phyloP scores from a whole-genome alignment of 2,113 vertebrate genomes.

The Caretta caretta region DNA sequence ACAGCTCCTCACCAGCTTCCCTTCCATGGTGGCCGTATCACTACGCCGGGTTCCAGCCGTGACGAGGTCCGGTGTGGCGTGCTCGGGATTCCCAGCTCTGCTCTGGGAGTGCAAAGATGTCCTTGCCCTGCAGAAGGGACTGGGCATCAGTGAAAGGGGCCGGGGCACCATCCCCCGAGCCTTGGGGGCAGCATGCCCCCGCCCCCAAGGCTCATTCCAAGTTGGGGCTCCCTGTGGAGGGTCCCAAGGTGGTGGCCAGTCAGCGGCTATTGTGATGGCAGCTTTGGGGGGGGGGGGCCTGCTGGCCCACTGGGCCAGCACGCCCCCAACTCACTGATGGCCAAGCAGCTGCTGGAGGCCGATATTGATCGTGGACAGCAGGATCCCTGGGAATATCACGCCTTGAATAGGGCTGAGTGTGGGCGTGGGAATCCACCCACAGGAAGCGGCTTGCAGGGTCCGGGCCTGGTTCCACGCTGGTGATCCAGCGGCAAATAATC shows the following conservation, averaged over 20 bases:
- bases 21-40: background rate
- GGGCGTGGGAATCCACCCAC: no score
- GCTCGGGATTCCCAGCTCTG: background rate
- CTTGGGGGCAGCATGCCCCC: background rate
- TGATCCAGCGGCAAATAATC: no score
- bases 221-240: no score
- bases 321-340: no score
- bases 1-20: background rate
- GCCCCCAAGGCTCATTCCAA: background rate
- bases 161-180: background rate
- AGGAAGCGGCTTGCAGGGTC: no score
- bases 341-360: no score
- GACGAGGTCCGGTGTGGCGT: background rate
- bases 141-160: background rate
- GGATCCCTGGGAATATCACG: background rate
- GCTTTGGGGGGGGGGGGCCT: no score
- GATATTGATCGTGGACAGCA: background rate
- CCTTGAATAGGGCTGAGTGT: no score
- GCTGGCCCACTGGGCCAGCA: no score
- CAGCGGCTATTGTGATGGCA: no score
- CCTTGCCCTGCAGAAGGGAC: background rate
- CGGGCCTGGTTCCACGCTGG: background rate
- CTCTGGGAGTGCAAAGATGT: background rate
- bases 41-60: background rate
- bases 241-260: no score